Evolutionary conservation across 2,888 invertebrate genomes (phyloP), one percentile per base, ranked within the genome.

Genomic region (Drosophila kuntzei): DNA sequence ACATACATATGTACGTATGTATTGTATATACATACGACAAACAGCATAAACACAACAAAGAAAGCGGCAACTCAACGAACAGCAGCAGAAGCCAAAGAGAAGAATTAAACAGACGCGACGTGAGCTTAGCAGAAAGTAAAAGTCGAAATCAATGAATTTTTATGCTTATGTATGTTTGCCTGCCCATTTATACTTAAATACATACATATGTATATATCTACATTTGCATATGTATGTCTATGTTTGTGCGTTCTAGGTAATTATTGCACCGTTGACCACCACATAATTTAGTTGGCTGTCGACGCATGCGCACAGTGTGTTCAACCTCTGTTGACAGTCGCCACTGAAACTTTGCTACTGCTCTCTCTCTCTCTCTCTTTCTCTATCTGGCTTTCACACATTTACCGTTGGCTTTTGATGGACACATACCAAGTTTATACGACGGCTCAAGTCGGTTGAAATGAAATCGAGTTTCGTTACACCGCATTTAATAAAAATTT

Each of bases 141-240:
- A 82, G 80, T 80, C 27, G 25, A 84, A 80, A 77, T 79, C 78
- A 78, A 78, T 75, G 74, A 85, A 81, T 67, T 73, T 61, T 27
- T 59, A 62, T 44, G 32, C 44, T 54, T 39, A 58, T 66, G 69
- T 61, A n/a, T n/a, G n/a, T 69, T 37, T 47, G 44, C 55, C 25
- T 34, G 18, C 62, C 51, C 14, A 46, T n/a, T 29, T 16, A 14
- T 16, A 18, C 36, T 12, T 18, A 51, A 6, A 37, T 9, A 32
- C 32, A 34, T 12, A 16, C 4, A 22, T 18, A 43, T 22, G 20
- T 44, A 36, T 27, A 55, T 44, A 36, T 27, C 29, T 41, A n/a
- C 11, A 27, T 43, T 11, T 46, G 16, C 22, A 37, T 39, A 14
- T 43, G 27, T 58, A 16, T 32, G 7, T 27, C 9, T 41, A 3